A percentile compares a stretch with the other conserved stretches of the same genome.
Conservation (phyloP, 2,113 vertebrate species). For the Butastur rufipennis region DNA sequence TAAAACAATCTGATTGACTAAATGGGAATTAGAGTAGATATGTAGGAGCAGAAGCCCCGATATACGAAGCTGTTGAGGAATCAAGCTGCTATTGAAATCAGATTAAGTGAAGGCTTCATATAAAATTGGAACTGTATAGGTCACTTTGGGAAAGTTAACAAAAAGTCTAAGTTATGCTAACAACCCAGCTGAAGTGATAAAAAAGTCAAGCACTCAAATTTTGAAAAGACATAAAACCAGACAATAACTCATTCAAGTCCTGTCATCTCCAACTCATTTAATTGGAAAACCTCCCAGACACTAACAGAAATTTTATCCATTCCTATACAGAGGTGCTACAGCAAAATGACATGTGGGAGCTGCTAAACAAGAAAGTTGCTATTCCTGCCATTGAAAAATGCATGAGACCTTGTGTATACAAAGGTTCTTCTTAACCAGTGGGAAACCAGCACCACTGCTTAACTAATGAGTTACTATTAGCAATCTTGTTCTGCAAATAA, state of each 20-base stretch:
- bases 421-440: neutral
- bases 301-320: neutral
- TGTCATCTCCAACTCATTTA: neutral
- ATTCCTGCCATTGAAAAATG: neutral
- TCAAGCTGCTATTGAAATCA: neutral
- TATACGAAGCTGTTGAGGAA: neutral
- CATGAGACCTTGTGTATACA: neutral
- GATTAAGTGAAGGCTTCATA: neutral
- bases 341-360: constrained; percentile 1
- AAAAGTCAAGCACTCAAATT: neutral
- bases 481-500: neutral
- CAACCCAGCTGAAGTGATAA: neutral
- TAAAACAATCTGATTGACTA: neutral
- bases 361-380: neutral
- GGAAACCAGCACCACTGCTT: neutral
- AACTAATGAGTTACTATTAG: neutral
- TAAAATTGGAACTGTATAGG: neutral
- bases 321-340: neutral
- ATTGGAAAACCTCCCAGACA: constrained; percentile 20
- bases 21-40: neutral
- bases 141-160: neutral
- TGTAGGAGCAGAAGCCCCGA: neutral
- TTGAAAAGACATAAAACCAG: neutral
- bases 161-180: neutral
- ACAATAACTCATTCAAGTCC: neutral